A percentile compares a stretch with the other conserved stretches of the same genome.
Evolutionary conservation across 92 coral and sea anemone genomes (phyloP).

Genomic region (Heteractis magnifica): DNA sequence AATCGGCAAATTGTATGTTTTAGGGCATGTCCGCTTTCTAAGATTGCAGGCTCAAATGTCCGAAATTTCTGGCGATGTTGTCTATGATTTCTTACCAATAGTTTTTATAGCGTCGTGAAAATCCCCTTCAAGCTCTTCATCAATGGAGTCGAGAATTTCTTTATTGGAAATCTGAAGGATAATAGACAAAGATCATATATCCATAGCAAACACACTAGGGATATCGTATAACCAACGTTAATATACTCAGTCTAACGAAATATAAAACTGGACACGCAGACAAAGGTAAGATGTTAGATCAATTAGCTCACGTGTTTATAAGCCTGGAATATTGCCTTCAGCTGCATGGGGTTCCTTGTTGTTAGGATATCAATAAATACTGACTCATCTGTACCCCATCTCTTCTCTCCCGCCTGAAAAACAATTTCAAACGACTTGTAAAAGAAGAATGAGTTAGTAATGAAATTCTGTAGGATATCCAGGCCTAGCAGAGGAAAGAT

Average conservation of each 20-base stretch:
- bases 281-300: too few species aligned
- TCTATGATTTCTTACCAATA: conserved; percentile 51
- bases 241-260: too few species aligned
- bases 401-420: conserved; percentile 74
- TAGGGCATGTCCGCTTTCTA: too few species aligned
- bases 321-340: conserved; percentile 70
- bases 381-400: conserved; percentile 79
- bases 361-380: conserved; percentile 62
- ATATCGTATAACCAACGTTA: too few species aligned
- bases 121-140: conserved; percentile 65
- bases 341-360: conserved; percentile 60
- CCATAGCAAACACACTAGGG: too few species aligned
- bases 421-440: not conserved
- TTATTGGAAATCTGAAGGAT: conserved; percentile 60
- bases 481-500: too few species aligned
- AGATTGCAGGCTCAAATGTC: too few species aligned
- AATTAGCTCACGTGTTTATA: conserved; percentile 67
- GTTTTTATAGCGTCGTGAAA: conserved; percentile 62
- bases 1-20: too few species aligned
- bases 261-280: too few species aligned
- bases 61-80: too few species aligned
- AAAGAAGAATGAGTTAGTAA: too few species aligned
- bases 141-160: conserved; percentile 63
- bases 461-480: too few species aligned
- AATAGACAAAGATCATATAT: not conserved